Conservation (phyloP, 1,140 invertebrate genomes). For the Zaprionus inermis region DNA sequence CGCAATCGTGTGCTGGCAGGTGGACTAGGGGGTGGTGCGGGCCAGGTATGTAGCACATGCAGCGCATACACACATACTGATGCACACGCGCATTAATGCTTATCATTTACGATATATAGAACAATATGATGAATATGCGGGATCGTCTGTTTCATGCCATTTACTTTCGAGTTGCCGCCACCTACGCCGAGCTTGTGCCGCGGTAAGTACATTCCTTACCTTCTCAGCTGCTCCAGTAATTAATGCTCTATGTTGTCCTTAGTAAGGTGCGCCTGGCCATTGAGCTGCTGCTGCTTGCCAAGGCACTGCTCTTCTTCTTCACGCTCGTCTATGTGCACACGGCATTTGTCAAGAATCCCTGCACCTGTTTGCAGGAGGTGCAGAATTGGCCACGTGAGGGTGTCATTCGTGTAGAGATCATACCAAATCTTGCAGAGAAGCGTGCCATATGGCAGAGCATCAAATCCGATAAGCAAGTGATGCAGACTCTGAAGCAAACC, state of each 20-base stretch:
- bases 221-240: background rate
- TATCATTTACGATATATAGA: constrained; percentile 84
- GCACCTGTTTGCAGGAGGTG: constrained; percentile 96
- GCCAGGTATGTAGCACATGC: constrained; percentile 52
- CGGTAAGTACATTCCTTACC: constrained; percentile 42
- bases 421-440: constrained; percentile 93
- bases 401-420: constrained; percentile 96
- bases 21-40: constrained; percentile 41
- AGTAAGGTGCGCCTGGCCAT: constrained; percentile 93
- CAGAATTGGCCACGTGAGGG: constrained; percentile 97
- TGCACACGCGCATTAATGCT: constrained; percentile 29
- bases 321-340: constrained; percentile 97
- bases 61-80: constrained; percentile 5
- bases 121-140: constrained; percentile 92
- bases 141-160: constrained; percentile 98
- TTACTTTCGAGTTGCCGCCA: constrained; percentile 95
- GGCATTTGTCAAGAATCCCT: constrained; percentile 95
- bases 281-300: constrained; percentile 95
- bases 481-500: constrained; percentile 66
- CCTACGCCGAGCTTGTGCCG: constrained; percentile 95
- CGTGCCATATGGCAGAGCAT: constrained; percentile 90
- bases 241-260: constrained; percentile 9
- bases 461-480: constrained; percentile 63
- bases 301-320: constrained; percentile 95
- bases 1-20: constrained; percentile 57